Conservation (phyloP, 2,888 invertebrate species). For the Nasonovia ribisnigri region DNA sequence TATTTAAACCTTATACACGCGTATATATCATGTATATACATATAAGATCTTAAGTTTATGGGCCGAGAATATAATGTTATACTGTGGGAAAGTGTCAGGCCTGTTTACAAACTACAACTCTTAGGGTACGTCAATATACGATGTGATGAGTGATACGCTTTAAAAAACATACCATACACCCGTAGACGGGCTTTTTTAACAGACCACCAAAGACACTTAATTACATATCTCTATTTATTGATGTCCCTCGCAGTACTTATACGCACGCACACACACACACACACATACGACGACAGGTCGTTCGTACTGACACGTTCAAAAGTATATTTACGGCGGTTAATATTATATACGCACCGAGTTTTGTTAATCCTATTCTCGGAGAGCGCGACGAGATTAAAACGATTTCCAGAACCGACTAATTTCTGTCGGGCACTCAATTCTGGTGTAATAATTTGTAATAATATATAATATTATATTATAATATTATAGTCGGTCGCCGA, state of each 20-base stretch:
- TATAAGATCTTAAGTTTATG: constrained; percentile 41
- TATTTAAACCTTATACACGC: neutral
- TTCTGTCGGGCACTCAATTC: constrained; percentile 2
- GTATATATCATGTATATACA: neutral
- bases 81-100: constrained; percentile 52
- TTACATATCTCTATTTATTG: constrained; percentile 38
- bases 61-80: constrained; percentile 9
- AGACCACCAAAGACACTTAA: constrained; percentile 51
- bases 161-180: constrained; percentile 25
- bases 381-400: constrained; percentile 18
- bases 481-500: neutral
- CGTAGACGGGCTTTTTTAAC: constrained; percentile 18
- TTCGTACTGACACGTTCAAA: constrained; percentile 1
- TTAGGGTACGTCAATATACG: constrained; percentile 33
- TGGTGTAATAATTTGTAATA: constrained; percentile 17
- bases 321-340: constrained; percentile 5
- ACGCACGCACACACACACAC: neutral
- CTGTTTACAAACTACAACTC: constrained; percentile 15
- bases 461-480: neutral
- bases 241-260: neutral
- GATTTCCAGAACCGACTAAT: constrained; percentile 13
- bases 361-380: constrained; percentile 34
- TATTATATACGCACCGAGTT: neutral
- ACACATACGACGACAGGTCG: neutral
- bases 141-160: constrained; percentile 39